Evolutionary conservation across 2,113 vertebrate genomes (phyloP).

Genomic region (Pyxicephalus adspersus): DNA sequence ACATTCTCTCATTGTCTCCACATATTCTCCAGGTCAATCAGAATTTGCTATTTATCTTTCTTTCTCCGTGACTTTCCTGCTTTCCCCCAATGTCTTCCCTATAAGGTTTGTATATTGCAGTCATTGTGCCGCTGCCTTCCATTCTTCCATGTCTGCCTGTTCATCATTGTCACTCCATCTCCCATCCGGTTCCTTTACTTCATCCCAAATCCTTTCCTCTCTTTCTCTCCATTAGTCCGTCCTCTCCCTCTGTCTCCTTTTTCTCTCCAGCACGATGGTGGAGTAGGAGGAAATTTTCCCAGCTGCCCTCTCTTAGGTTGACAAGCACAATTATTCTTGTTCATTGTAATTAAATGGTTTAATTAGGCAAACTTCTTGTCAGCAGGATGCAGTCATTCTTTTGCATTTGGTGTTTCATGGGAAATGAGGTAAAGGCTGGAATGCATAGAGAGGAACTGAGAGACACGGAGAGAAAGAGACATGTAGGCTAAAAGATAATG

Average conservation of each 20-base stretch:
- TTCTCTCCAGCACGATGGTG: not conserved
- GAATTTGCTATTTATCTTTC: not conserved
- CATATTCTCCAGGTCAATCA: not conserved
- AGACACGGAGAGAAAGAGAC: too few species aligned
- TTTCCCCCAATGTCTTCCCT: too few species aligned
- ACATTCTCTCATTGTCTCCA: not conserved
- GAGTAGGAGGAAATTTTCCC: slow-evolving; percentile 55
- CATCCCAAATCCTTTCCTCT: too few species aligned
- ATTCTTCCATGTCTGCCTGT: too few species aligned
- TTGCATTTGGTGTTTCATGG: slow-evolving; percentile 47
- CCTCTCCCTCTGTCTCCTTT: not conserved
- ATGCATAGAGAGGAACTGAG: not conserved
- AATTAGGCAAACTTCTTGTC: slow-evolving; percentile 69
- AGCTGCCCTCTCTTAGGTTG: slow-evolving; percentile 60
- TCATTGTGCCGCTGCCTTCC: too few species aligned
- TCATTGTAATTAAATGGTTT: slow-evolving; percentile 77
- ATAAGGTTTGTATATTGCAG: too few species aligned
- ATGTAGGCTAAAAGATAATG: too few species aligned
- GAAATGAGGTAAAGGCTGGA: slow-evolving; percentile 33
- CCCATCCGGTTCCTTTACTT: too few species aligned
- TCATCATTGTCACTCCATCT: too few species aligned
- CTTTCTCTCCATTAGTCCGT: not conserved
- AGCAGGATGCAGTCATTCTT: slow-evolving; percentile 57
- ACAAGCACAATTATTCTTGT: slow-evolving; percentile 70
- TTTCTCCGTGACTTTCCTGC: not conserved